Evolutionary conservation across 2,888 invertebrate genomes (phyloP), one percentile per base, ranked within the genome.

Genomic region (Pilophorus perplexus): DNA sequence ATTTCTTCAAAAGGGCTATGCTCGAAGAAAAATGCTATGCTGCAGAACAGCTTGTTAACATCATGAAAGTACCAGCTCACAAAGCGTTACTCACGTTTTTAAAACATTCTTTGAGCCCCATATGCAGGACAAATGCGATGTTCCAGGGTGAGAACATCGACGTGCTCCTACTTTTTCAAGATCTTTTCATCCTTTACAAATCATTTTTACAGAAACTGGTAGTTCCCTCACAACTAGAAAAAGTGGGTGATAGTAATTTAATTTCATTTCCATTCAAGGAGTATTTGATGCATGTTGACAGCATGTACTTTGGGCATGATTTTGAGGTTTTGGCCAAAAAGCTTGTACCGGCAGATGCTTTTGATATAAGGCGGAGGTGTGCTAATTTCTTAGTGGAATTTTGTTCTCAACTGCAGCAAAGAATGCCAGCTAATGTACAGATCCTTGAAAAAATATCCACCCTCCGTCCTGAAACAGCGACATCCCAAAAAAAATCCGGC

Each of bases 11-110:
- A 10, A 18, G 22, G 12, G 57, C 37, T 12, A 18, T 28, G 3
- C 16, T 5, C 6, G 38, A 22, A 37, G 38, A 57, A 8, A 38
- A 57, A 37, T 57, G 57, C 12, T 57, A 57, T n/a, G 20, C 57
- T 20, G 57, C 57, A 12, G 33, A 37, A 6, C 33, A 57, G 12
- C n/a, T 57, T 3, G 2, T 22, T 2, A 28, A 38, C 5, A 22
- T 57, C 5, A 28, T 57, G 33, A 6, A 22, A 2, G n/a, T 1
- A 2, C 33, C 33, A 14, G 38, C 23, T 4, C 22, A 57, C 33
- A 57, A 57, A 57, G 37, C 22, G 1, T 27, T 27, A 12, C 16
- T 54, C 16, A n/a, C 16, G 28, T 54, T 3, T 54, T 54, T 54
- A n/a, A 28, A 16, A 27, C n/a, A 12, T 27, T 2, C n/a, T 27